These are phyloP conservation scores for Psephotus haematonotus DNA, from an alignment of 2,113 vertebrate genomes.

Conservation along the genomic window DNA sequence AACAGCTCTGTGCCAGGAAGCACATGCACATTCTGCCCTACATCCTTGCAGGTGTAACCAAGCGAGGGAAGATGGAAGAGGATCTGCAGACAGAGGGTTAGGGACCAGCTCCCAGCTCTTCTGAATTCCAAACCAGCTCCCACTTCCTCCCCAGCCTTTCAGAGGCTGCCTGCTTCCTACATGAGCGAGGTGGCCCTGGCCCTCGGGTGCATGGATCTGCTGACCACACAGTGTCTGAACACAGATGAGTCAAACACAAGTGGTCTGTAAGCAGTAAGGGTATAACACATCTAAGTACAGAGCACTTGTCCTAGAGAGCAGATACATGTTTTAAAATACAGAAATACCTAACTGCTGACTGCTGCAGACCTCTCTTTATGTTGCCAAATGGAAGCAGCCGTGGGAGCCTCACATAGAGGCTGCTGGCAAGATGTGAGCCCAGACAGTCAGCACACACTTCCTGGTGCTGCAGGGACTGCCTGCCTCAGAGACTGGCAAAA, in stretches of 20 bases:
- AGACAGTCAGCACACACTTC: not conserved
- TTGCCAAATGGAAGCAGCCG: not conserved
- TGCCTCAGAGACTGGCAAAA: rapidly evolving
- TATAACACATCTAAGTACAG: not conserved
- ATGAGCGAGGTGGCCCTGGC: not conserved
- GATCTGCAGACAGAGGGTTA: not conserved
- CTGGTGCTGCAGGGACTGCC: rapidly evolving
- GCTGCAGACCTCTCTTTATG: not conserved
- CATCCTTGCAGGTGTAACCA: not conserved
- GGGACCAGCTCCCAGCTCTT: not conserved
- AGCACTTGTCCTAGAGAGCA: not conserved
- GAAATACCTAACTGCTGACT: not conserved
- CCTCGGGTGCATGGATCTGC: not conserved
- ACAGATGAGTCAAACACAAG: not conserved
- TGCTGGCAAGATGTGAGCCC: not conserved
- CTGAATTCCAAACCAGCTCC: not conserved
- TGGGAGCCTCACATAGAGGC: not conserved
- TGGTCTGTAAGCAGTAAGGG: rapidly evolving
- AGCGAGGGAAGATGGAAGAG: not conserved
- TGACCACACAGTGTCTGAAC: not conserved
- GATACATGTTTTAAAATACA: not conserved
- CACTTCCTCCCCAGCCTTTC: not conserved
- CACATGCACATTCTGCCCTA: not conserved
- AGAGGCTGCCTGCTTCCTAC: not conserved
- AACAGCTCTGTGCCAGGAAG: not conserved